Base-by-base conservation (phyloP, 2,113 vertebrate species). In the Strigops habroptila region DNA sequence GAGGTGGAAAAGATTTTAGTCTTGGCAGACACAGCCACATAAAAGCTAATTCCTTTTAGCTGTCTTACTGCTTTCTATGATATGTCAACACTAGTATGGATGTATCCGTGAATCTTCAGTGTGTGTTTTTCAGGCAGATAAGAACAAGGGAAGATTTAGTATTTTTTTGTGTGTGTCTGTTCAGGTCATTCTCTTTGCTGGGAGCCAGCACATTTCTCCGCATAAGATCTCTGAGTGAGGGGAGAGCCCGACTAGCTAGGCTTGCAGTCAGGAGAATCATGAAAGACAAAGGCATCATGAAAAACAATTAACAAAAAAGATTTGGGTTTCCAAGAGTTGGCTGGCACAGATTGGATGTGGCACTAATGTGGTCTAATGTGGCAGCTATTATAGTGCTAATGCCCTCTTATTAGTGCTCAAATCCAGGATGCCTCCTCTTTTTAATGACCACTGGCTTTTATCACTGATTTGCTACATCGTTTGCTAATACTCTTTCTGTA, bases 11-110 rank as follows among this genome's bases (percentile, higher is more conserved):
- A 90, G 69, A 88, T 90, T 94, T 95, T 95, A 73, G 74, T 91
- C 74, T 95, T 96, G 93, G 92, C 95, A 96, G 73, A 76, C 37
- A 48, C 14, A 93, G 62, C 49, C 79, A 85, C 63, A 28, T 75
- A 87, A 91, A 96, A 91, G 62, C 57, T 87, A 49, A 92, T 92
- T 96, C 90, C 52, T 93, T 52, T 71, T 91, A 91, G 48, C 81
- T 93, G 77, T 86, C 77, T 86, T 79, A 73, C 2, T 96, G 77
- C 78, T 94, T 92, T 93, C 91, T 96, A 49, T 93, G 80, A 62
- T 96, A 81, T 75, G 80, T 88, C 93, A 96, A 75, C 88, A 81
- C 55, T 48, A 60, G 52, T 49, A 37, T 70, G 60, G 51, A 86
- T 95, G 71, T 60, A 88, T 78, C 68, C 53, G 39, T 75, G 28